Percentiles rank a stretch among this genome's conserved stretches.
Evolutionary conservation across 2,113 vertebrate genomes (phyloP).

Genomic region (Ascaphus truei): DNA sequence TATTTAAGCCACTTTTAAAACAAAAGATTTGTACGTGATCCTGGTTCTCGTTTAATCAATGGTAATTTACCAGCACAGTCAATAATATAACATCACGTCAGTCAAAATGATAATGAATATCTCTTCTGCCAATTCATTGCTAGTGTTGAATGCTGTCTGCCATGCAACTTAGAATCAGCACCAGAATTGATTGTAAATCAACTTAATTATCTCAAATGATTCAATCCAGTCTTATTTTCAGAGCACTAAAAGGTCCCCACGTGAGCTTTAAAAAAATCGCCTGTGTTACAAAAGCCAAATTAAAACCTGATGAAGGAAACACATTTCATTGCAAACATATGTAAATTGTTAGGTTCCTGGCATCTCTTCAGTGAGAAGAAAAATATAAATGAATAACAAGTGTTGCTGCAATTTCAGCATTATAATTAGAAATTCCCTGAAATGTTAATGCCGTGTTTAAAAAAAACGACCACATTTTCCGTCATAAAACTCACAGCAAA

Average conservation of each 20-base stretch:
- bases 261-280: not conserved
- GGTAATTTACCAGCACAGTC: too few species aligned
- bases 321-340: conserved; percentile 31
- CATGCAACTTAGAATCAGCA: not conserved
- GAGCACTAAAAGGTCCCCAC: not conserved
- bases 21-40: too few species aligned
- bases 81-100: too few species aligned
- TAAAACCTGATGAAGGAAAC: conserved; percentile 25
- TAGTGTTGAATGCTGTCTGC: not conserved
- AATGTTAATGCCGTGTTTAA: conserved; percentile 15
- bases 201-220: not conserved
- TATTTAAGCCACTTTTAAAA: too few species aligned
- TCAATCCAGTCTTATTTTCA: not conserved
- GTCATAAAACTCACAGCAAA: conserved; percentile 1
- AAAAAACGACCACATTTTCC: conserved; percentile 22
- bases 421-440: conserved; percentile 29
- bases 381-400: conserved; percentile 37
- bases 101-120: too few species aligned
- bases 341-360: conserved; percentile 21
- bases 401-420: conserved; percentile 20
- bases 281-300: not conserved
- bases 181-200: not conserved
- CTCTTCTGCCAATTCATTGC: too few species aligned
- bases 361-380: conserved; percentile 22
- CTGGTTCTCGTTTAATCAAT: too few species aligned